These are phyloP conservation scores for Epinephelus fuscoguttatus DNA, from an alignment of 2,113 vertebrate species.

Conservation along the genomic window DNA sequence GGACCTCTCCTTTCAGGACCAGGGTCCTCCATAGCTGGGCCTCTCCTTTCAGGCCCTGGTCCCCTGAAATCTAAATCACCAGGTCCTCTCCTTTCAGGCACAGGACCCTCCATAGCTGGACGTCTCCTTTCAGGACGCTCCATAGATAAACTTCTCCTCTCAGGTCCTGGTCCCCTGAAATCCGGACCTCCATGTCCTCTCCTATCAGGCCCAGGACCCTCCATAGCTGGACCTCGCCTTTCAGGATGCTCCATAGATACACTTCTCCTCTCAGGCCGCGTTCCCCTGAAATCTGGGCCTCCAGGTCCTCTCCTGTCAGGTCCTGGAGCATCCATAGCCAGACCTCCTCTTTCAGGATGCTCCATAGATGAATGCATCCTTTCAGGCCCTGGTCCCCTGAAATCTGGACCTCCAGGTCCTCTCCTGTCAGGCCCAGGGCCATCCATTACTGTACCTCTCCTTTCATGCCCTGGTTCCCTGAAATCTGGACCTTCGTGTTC, in stretches of 20 bases:
- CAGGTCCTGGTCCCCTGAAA: slow-evolving; percentile 30
- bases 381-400: background rate
- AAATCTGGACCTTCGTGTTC: slow-evolving; percentile 15
- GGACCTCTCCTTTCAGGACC: slow-evolving; percentile 10
- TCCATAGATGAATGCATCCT: too few species aligned
- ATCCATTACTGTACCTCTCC: background rate
- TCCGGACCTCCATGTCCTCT: slow-evolving; percentile 8
- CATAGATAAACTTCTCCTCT: background rate
- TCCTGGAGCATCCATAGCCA: background rate
- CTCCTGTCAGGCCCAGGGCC: background rate
- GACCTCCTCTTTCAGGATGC: background rate
- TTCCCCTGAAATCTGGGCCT: background rate
- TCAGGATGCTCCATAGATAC: background rate
- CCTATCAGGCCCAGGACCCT: background rate
- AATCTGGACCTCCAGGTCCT: slow-evolving; percentile 5
- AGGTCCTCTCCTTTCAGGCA: background rate
- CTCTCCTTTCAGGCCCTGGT: slow-evolving; percentile 21
- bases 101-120: background rate
- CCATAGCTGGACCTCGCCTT: background rate
- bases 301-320: background rate
- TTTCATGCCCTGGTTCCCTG: slow-evolving; percentile 2
- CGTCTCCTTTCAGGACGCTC: background rate
- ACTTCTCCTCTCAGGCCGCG: slow-evolving; percentile 21
- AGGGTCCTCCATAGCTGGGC: background rate
- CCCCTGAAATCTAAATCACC: slow-evolving; percentile 27